phyloP scores from a whole-genome alignment of 23 tunicate genomes.

The Trididemnum miniatum region DNA sequence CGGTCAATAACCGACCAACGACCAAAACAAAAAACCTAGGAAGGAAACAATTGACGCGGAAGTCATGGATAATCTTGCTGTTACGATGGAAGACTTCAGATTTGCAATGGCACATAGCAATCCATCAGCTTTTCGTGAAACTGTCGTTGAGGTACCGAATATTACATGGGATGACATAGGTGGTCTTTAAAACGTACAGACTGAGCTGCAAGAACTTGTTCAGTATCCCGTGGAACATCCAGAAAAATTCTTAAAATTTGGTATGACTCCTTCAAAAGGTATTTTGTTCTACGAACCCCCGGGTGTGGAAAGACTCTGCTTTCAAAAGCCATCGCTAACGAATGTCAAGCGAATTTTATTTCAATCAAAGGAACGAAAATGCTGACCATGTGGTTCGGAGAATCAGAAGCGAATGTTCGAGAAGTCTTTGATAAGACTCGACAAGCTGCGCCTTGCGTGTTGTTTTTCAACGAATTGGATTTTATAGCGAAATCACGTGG shows the following conservation, averaged over 20 bases:
- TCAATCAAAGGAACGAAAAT: conserved; percentile 97
- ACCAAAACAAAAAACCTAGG: too few relatives aligned
- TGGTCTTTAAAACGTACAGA: conserved; percentile 92
- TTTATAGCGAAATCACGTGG: conserved; percentile 96
- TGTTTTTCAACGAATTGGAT: conserved; percentile 95
- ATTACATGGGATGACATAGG: conserved; percentile 95
- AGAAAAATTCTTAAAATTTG: conserved; percentile 96
- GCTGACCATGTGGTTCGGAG: conserved; percentile 99
- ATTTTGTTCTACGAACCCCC: conserved; percentile 99
- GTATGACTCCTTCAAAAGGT: conserved; percentile 98
- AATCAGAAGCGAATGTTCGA: conserved; percentile 96
- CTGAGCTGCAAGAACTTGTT: conserved; percentile 98
- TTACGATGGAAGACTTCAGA: conserved; percentile 98
- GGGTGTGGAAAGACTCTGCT: conserved; percentile 99
- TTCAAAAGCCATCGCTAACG: conserved; percentile 99
- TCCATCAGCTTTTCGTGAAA: conserved; percentile 98
- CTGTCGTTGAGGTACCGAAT: conserved; percentile 95
- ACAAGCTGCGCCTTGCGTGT: conserved; percentile 97
- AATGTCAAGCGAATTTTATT: conserved; percentile 99
- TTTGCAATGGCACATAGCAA: conserved; percentile 95
- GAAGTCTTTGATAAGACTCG: conserved; percentile 97
- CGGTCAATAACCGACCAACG: too few relatives aligned
- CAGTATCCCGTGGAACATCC: conserved; percentile 99
- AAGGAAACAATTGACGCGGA: conserved; percentile 98
- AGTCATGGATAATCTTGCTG: conserved; percentile 98